These are phyloP conservation scores for Buathra laborator DNA, from an alignment of 2,888 invertebrate species.

Conservation along the genomic window DNA sequence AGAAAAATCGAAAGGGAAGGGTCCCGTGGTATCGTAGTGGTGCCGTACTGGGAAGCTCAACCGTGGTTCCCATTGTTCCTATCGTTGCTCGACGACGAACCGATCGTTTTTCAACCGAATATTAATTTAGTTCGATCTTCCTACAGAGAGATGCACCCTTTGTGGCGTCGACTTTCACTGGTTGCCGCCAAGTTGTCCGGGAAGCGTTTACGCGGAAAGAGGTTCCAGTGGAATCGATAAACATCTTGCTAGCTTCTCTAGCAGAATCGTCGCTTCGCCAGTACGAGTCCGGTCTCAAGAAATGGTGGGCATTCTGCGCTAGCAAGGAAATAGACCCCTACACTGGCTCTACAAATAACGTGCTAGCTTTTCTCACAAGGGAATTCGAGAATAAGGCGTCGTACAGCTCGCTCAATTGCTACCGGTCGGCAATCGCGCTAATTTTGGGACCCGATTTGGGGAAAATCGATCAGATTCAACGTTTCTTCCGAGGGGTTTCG, in stretches of 20 bases:
- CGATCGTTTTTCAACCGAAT: no score
- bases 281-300: constrained; percentile 41
- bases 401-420: neutral
- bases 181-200: constrained; percentile 40
- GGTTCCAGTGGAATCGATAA: constrained; percentile 30
- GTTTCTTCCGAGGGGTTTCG: neutral
- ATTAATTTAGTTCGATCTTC: no score
- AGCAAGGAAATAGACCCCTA: neutral
- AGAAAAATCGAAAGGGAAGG: no score
- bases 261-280: constrained; percentile 34
- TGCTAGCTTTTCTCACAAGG: neutral
- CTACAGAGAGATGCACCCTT: no score
- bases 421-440: neutral
- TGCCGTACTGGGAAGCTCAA: no score
- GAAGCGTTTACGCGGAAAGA: constrained; percentile 22
- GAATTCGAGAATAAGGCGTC: neutral
- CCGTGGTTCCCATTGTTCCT: no score
- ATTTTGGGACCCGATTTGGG: neutral
- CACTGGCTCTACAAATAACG: neutral
- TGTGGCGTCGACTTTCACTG: constrained; percentile 70
- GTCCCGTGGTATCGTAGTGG: no score
- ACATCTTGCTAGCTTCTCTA: constrained; percentile 45
- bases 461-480: neutral
- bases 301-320: constrained; percentile 46
- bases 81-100: no score